phyloP scores from a whole-genome alignment of 2,888 invertebrate species.

The Digitonthophagus gazella region DNA sequence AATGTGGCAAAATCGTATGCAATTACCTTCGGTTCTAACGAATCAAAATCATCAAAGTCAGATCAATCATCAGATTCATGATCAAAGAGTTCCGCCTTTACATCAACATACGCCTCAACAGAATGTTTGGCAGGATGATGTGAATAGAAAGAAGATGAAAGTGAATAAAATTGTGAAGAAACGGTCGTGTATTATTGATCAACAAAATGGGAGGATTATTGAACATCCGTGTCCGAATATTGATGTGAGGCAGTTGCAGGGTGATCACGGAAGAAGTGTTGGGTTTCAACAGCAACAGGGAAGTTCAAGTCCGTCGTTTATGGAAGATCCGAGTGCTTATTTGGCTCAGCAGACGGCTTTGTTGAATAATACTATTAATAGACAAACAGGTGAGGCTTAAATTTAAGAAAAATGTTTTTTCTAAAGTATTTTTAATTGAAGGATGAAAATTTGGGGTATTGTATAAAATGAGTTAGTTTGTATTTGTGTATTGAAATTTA shows the following conservation, averaged over 20 bases:
- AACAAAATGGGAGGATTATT: conserved; percentile 33
- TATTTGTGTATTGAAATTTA: too few species aligned
- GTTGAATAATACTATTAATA: conserved; percentile 77
- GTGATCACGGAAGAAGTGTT: conserved; percentile 39
- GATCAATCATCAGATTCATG: conserved; percentile 48
- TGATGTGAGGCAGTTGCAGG: conserved; percentile 59
- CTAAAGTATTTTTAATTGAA: conserved; percentile 7
- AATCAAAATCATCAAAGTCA: conserved; percentile 46
- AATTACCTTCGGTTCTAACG: conserved; percentile 42
- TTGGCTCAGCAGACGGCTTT: conserved; percentile 87
- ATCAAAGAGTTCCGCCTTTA: conserved; percentile 70
- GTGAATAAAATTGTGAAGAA: conserved; percentile 57
- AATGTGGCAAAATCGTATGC: conserved; percentile 42
- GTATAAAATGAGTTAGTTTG: neutral
- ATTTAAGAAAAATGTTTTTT: conserved; percentile 5
- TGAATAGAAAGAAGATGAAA: conserved; percentile 59
- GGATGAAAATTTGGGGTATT: neutral
- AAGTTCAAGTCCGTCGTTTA: conserved; percentile 69
- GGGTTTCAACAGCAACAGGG: conserved; percentile 41
- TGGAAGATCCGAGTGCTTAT: conserved; percentile 90
- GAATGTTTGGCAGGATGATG: conserved; percentile 57
- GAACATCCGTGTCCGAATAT: conserved; percentile 59
- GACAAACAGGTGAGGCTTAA: conserved; percentile 53
- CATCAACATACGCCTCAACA: conserved; percentile 67
- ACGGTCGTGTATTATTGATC: conserved; percentile 54